These are phyloP conservation scores for Chauna torquata DNA, from an alignment of 2,113 vertebrate species.

Conservation along the genomic window DNA sequence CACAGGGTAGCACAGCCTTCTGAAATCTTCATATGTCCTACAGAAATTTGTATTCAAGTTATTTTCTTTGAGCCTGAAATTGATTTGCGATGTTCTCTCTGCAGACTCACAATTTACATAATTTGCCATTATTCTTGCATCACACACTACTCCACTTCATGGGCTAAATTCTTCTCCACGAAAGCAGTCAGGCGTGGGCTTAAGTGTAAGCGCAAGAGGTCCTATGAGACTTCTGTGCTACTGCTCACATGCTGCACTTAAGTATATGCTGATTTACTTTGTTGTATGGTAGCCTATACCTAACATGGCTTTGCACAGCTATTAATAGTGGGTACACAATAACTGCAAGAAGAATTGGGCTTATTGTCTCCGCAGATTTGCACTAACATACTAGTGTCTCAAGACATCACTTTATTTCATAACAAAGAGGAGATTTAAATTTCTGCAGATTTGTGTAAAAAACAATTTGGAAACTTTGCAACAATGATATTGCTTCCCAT, in stretches of 20 bases:
- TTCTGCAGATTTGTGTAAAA: conserved; percentile 65
- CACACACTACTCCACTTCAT: neutral
- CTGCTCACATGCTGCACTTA: neutral
- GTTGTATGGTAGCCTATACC: neutral
- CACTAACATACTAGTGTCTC: conserved; percentile 51
- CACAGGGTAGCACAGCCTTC: accelerated
- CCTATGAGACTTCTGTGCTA: neutral
- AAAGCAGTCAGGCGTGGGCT: neutral
- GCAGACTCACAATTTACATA: neutral
- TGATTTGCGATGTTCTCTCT: conserved; percentile 6
- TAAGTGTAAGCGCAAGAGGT: neutral
- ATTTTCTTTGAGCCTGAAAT: neutral
- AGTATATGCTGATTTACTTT: neutral
- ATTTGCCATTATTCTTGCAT: conserved; percentile 17
- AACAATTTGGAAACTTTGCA: conserved; percentile 72
- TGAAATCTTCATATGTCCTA: neutral
- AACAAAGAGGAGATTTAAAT: conserved; percentile 71
- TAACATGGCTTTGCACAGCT: neutral
- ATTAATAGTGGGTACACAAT: conserved; percentile 10
- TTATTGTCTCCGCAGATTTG: conserved; percentile 44
- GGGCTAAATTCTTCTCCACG: neutral
- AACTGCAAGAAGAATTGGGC: conserved; percentile 23
- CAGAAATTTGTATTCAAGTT: neutral
- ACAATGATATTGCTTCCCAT: conserved; percentile 67
- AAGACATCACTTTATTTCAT: conserved; percentile 65